Base-by-base conservation (phyloP, 2,888 invertebrate species). In the Hoplodrina blanda region DNA sequence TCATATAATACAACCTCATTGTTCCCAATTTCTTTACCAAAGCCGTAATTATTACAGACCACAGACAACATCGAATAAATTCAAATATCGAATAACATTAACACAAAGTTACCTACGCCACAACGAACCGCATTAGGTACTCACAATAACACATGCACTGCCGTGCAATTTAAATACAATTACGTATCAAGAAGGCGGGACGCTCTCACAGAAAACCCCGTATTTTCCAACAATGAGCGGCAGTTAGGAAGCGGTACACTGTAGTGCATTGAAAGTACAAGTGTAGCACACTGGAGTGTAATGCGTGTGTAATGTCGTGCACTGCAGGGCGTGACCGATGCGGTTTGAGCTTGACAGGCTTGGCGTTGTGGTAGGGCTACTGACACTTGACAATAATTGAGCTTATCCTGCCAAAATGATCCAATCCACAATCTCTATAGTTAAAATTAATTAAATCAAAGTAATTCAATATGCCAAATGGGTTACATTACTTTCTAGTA, bases 251-350 rank as follows among this genome's bases (percentile, higher is more conserved):
- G 62, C 57, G 60, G 65, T 68, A 83, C 69, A 80, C 60, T 80
- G 69, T 69, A 73, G 79, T 85, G 87, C 86, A 84, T 75, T 73
- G 88, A 91, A 91, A 90, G 91, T 85, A 83, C 77, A 89, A 89
- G 89, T 89, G 66, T 54, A 59, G 62, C 53, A 62, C 61, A 62
- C 61, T 76, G 62, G 44, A 69, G 73, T 67, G 70, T 73, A 75
- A 62, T 65, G 64, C 62, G 71, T 69, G 78, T 74, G 74, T 80
- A 76, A 76, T 85, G 81, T 81, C 62, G 76, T 62, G 85, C 85
- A 84, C 73, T 71, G 72, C 73, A 79, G 75, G 80, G 87, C 86
- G 80, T 87, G 82, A 88, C 87, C 77, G 78, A 69, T 53, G 69
- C 71, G 82, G 77, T 71, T 56, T 60, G 62, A 70, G 73, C 60